Evolutionary conservation across 1,140 invertebrate genomes (phyloP).

Genomic region (Diplogasteroides magnus): DNA sequence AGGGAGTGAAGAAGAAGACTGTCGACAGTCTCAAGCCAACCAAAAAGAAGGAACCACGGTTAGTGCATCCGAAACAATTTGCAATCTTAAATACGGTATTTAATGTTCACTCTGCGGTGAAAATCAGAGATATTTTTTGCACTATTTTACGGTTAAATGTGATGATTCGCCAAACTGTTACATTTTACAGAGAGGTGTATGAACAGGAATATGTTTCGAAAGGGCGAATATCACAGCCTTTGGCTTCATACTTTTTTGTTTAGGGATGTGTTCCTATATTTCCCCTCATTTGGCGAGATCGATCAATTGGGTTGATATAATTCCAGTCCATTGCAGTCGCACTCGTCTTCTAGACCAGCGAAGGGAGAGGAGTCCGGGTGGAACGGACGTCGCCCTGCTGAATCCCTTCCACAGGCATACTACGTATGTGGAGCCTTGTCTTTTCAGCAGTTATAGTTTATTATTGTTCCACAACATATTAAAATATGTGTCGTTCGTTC

Average conservation of each 20-base stretch:
- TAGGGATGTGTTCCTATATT: too few relatives aligned
- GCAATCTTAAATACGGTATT: too few relatives aligned
- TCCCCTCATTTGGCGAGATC: too few relatives aligned
- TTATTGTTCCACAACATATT: neutral
- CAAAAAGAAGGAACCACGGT: constrained; percentile 12
- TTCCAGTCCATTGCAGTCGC: too few relatives aligned
- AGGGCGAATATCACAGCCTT: neutral
- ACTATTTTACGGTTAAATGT: too few relatives aligned
- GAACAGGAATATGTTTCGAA: constrained; percentile 5
- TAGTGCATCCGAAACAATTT: too few relatives aligned
- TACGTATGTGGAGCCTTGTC: constrained; percentile 1
- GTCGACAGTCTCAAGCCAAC: constrained; percentile 20
- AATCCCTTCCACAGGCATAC: constrained; percentile 7
- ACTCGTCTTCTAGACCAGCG: constrained; percentile 10
- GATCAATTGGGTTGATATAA: too few relatives aligned
- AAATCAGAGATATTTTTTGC: too few relatives aligned
- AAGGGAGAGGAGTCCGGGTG: constrained; percentile 27
- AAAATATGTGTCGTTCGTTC: neutral
- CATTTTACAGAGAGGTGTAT: too few relatives aligned
- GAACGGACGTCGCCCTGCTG: constrained; percentile 25
- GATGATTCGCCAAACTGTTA: too few relatives aligned
- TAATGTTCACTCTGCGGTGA: too few relatives aligned
- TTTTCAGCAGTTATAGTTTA: neutral
- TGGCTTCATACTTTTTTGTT: neutral
- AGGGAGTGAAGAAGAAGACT: constrained; percentile 18